Percentiles rank a stretch among this genome's conserved stretches.
Conservation (phyloP, 2,888 invertebrate species). For the Tolmerus cingulatus region DNA sequence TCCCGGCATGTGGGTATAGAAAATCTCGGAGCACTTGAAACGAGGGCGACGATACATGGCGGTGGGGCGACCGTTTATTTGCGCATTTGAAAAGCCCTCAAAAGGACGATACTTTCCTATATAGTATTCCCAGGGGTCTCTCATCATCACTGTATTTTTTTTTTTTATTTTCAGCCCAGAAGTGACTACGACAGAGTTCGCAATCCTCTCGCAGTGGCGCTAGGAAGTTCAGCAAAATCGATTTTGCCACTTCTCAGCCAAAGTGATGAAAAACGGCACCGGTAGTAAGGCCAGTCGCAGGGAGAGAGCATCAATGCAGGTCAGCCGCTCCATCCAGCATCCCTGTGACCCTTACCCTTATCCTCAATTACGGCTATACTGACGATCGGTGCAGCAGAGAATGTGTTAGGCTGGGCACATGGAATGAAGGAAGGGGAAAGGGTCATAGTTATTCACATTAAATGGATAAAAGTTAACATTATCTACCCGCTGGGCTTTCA, state of each 20-base stretch:
- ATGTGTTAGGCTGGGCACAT: background rate
- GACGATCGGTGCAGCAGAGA: background rate
- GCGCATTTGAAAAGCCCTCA: background rate
- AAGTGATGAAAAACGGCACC: background rate
- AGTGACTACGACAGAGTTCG: background rate
- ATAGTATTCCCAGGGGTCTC: background rate
- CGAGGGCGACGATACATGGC: background rate
- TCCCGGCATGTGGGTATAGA: background rate
- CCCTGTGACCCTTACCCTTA: background rate
- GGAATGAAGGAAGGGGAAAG: background rate
- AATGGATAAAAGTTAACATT: background rate
- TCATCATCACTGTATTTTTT: background rate
- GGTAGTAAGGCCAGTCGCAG: background rate
- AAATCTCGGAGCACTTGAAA: background rate
- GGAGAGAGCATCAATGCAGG: background rate
- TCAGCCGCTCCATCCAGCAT: background rate
- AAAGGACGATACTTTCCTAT: background rate
- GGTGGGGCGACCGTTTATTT: background rate
- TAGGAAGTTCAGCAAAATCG: background rate
- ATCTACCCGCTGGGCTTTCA: conserved; percentile 9
- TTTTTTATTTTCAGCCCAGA: background rate
- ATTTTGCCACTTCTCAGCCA: background rate
- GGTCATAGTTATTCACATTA: background rate
- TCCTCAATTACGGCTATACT: background rate
- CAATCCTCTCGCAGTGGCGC: background rate